phyloP scores from a whole-genome alignment of 2,113 vertebrate genomes.

The Toxotes chatareus region DNA sequence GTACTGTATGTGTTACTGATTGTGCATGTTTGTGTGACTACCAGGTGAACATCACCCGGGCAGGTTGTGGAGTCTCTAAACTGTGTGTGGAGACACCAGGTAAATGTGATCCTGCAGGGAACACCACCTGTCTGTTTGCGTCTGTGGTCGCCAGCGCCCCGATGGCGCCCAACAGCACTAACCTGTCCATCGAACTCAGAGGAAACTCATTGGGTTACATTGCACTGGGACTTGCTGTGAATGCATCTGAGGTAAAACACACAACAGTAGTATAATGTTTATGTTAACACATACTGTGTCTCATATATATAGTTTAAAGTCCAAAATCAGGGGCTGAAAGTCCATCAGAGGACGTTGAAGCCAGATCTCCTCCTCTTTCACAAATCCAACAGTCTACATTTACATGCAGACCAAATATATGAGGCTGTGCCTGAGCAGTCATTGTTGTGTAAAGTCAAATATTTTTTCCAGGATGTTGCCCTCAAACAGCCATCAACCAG shows the following conservation, averaged over 20 bases:
- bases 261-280: background rate
- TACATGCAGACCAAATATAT: too few species aligned
- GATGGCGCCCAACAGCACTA: fast-evolving
- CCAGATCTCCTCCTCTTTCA: too few species aligned
- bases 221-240: conserved; percentile 28
- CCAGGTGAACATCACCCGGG: conserved; percentile 52
- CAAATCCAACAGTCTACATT: too few species aligned
- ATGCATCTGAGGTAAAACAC: conserved; percentile 5
- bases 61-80: conserved; percentile 20
- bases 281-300: too few species aligned
- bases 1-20: background rate
- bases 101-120: conserved; percentile 47
- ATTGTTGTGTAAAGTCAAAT: too few species aligned
- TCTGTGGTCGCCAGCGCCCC: fast-evolving
- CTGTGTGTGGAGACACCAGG: conserved; percentile 13
- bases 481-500: too few species aligned
- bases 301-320: too few species aligned
- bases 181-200: conserved; percentile 36
- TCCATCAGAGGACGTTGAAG: too few species aligned
- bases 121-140: conserved; percentile 47
- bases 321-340: too few species aligned
- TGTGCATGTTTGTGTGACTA: background rate
- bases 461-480: too few species aligned
- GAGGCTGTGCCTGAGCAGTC: too few species aligned
- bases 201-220: conserved; percentile 48